Base-by-base conservation (phyloP, 2,113 vertebrate species). In the Mungos mungo region DNA sequence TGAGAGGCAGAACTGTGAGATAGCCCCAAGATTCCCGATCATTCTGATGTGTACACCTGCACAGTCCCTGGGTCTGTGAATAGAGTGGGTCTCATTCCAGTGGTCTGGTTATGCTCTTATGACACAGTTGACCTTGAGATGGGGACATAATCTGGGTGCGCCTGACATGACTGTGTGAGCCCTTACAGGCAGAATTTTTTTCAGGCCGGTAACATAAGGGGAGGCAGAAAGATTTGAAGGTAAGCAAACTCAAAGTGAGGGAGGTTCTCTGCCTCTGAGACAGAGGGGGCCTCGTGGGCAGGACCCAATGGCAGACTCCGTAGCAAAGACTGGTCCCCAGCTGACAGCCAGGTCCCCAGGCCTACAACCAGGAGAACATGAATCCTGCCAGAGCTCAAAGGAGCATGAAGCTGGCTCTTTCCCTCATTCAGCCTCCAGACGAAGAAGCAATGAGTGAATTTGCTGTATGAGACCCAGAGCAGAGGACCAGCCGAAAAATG, bases 111-210 rank as follows among this genome's bases (percentile, higher is more conserved):
- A 82, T 23, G 3, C 15, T n/a, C 18, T 7, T 5, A 15, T 71
- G 35, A 60, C n/a, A 33, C 31, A 27, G 21, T 0, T 80, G 63
- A 66, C 35, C 41, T 50, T 54, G 66, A 9, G 0, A 69, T 2
- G 5, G 7, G 29, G 54, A 27, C 25, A 21, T 3, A 23, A 60
- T 31, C 84, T 13, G 16, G 10, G 45, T 11, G 14, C 14, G 21
- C 50, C 50, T 71, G 50, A 38, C 57, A 50, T 69, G 13, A 68
- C 89, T 50, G 86, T 8, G 2, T 33, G 33, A n/a, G 47, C 31
- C n/a, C 52, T 33, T 79, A 50, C 69, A 68, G 63, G 41, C 4
- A 66, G 33, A 52, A 27, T 66, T 69, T 97, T 97, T 88, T n/a
- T 65, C 14, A 71, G 54, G 60, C 33, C 82, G 66, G n/a, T 27